Percentiles rank a stretch among this genome's conserved stretches.
Evolutionary conservation across 2,113 vertebrate species (phyloP).

Genomic region (Callithrix jacchus): DNA sequence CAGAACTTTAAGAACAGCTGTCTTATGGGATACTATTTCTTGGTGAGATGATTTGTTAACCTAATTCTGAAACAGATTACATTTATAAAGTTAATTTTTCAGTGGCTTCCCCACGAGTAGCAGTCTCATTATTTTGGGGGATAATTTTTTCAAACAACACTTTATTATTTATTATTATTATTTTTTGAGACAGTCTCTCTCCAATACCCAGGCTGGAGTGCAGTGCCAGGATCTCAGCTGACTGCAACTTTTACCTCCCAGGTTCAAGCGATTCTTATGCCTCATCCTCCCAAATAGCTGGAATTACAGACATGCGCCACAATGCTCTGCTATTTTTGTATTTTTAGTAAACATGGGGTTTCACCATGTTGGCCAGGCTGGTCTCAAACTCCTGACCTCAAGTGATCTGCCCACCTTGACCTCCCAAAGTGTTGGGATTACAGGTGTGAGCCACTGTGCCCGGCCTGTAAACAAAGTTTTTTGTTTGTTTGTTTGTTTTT

Average conservation of each 20-base stretch:
- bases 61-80: slow-evolving; percentile 48
- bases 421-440: neutral
- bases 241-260: neutral
- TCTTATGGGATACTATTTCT: slow-evolving; percentile 72
- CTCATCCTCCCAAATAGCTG: neutral
- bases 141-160: neutral
- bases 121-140: neutral
- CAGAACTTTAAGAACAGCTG: slow-evolving; percentile 71
- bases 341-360: neutral
- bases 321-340: neutral
- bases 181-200: neutral
- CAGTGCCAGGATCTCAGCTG: neutral
- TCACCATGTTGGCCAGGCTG: neutral
- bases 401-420: neutral
- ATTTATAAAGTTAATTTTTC: slow-evolving; percentile 2
- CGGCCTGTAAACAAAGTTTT: neutral
- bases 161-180: neutral
- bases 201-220: neutral
- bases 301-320: neutral
- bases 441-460: neutral
- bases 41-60: slow-evolving; percentile 55
- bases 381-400: neutral
- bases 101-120: neutral
- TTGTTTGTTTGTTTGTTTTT: no score
- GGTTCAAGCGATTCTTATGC: neutral